These are phyloP conservation scores for Zonotrichia leucophrys DNA, from an alignment of 2,113 vertebrate genomes.

Conservation along the genomic window DNA sequence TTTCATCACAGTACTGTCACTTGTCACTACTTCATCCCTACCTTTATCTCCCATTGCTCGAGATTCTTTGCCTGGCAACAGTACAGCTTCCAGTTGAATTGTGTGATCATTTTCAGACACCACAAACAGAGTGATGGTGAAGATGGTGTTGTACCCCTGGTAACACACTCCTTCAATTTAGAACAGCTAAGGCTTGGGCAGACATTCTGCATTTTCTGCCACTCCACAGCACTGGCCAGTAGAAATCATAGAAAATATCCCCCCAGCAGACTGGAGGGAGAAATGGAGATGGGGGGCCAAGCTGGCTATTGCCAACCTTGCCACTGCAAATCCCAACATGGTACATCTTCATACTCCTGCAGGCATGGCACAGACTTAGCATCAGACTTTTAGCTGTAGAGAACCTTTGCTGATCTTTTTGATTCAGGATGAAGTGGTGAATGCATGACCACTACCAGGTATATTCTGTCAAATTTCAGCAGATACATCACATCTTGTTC, in stretches of 20 bases:
- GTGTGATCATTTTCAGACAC: background rate
- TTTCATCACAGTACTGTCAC: background rate
- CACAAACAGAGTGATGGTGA: background rate
- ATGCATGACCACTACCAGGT: background rate
- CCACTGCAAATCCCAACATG: background rate
- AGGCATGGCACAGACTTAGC: background rate
- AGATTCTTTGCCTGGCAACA: background rate
- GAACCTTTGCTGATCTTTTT: background rate
- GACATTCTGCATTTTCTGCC: background rate
- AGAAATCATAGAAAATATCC: background rate
- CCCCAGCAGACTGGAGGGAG: background rate
- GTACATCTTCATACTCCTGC: background rate
- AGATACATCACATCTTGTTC: background rate
- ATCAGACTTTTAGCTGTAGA: background rate
- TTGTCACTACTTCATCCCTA: background rate
- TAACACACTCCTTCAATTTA: background rate
- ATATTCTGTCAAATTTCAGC: background rate
- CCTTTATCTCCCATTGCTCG: background rate
- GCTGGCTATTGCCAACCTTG: background rate
- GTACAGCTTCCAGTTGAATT: background rate
- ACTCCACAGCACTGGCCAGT: background rate
- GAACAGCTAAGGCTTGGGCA: background rate
- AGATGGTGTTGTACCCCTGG: background rate
- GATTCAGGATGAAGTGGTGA: background rate
- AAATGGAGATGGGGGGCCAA: background rate